These are phyloP conservation scores for Chrysopilus asiliformis DNA, from an alignment of 2,888 invertebrate species.

Conservation along the genomic window DNA sequence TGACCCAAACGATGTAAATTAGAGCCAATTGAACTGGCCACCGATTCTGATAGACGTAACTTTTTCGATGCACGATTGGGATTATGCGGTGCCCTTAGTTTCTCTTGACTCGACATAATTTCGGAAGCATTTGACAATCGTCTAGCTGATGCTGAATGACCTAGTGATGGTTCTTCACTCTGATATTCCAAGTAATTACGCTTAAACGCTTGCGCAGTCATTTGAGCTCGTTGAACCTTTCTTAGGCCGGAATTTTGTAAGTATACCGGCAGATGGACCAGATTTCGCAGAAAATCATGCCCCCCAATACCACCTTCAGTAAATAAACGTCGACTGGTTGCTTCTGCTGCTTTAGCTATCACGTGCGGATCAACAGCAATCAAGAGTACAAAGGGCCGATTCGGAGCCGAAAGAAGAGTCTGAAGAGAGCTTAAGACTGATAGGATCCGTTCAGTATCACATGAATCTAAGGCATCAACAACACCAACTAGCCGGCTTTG, in stretches of 20 bases:
- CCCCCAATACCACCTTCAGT: slow-evolving; percentile 81
- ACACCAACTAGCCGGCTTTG: slow-evolving; percentile 91
- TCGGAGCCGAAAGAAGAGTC: slow-evolving; percentile 84
- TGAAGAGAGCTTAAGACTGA: slow-evolving; percentile 89
- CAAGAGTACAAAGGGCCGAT: slow-evolving; percentile 89
- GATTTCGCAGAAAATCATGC: slow-evolving; percentile 85
- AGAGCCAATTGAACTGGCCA: slow-evolving; percentile 83
- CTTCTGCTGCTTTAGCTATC: slow-evolving; percentile 90
- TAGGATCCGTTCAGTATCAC: slow-evolving; percentile 91
- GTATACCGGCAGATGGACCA: slow-evolving; percentile 96
- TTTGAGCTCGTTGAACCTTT: slow-evolving; percentile 75
- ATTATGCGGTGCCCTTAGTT: slow-evolving; percentile 39
- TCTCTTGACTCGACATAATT: slow-evolving; percentile 70
- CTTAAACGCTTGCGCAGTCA: slow-evolving; percentile 46
- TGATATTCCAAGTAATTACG: slow-evolving; percentile 31
- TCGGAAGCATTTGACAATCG: slow-evolving; percentile 68
- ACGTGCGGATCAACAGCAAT: slow-evolving; percentile 98
- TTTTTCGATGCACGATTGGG: slow-evolving; percentile 48
- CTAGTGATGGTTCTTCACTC: slow-evolving; percentile 29
- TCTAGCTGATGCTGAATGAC: slow-evolving; percentile 51
- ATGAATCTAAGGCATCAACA: slow-evolving; percentile 94
- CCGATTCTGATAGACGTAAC: slow-evolving; percentile 71
- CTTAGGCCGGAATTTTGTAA: slow-evolving; percentile 91
- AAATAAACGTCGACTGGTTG: slow-evolving; percentile 74
- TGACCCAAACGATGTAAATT: slow-evolving; percentile 66